phyloP scores from a whole-genome alignment of 2,888 invertebrate genomes.

The Tenthredo mesomela region DNA sequence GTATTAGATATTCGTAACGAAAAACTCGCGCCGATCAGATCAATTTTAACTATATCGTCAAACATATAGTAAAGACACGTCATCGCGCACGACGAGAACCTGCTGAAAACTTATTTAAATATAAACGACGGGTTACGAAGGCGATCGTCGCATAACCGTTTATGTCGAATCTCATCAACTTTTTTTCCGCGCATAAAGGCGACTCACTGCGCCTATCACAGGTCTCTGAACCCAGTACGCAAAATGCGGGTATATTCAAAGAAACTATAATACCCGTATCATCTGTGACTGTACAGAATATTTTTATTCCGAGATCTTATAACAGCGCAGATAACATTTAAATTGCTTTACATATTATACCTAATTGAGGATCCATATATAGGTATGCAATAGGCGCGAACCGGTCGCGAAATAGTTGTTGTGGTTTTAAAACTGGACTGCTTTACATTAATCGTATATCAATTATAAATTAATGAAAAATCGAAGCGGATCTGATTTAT shows the following conservation, averaged over 20 bases:
- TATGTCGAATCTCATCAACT: conserved; percentile 44
- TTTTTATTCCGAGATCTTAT: not conserved
- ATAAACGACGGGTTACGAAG: conserved; percentile 42
- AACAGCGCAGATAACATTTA: not conserved
- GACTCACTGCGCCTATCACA: conserved; percentile 14
- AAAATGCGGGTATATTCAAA: conserved; percentile 20
- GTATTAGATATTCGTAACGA: not conserved
- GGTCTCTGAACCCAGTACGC: conserved; percentile 49
- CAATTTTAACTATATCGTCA: not conserved
- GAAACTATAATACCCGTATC: not conserved
- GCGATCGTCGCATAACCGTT: conserved; percentile 38
- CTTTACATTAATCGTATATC: conserved; percentile 6
- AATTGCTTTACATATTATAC: not conserved
- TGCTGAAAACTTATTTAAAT: conserved; percentile 31
- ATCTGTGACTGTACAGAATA: not conserved
- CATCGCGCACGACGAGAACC: not conserved
- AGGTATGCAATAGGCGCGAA: not conserved
- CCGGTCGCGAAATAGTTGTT: conserved; percentile 10
- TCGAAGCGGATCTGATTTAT: conserved; percentile 37
- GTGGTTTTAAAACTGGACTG: not conserved
- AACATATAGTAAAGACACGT: not conserved
- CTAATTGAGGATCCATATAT: conserved; percentile 18
- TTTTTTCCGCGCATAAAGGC: not conserved
- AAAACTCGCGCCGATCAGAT: not conserved
- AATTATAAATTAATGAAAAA: conserved; percentile 25